Evolutionary conservation across 2,113 vertebrate genomes (phyloP).

Genomic region (Taxidea taxus): DNA sequence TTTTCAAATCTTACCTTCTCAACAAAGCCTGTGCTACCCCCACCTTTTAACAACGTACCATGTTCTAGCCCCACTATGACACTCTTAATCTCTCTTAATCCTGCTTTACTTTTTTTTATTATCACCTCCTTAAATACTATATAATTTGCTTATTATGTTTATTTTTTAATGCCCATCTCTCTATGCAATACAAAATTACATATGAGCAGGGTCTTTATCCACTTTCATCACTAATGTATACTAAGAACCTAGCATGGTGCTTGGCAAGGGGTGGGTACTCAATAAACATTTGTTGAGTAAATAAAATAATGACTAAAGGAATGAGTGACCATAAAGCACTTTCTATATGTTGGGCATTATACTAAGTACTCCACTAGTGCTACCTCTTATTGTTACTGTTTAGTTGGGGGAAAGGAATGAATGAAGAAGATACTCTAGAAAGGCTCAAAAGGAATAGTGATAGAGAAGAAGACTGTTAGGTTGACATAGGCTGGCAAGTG

Average conservation of each 20-base stretch:
- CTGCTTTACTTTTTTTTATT: neutral
- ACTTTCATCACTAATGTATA: neutral
- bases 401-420: neutral
- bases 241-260: neutral
- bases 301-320: neutral
- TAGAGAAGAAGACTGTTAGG: neutral
- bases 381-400: neutral
- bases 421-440: neutral
- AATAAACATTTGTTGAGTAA: neutral
- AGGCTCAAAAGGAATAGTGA: neutral
- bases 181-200: neutral
- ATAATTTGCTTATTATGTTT: neutral
- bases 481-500: neutral
- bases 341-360: neutral
- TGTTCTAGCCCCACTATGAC: fast-evolving
- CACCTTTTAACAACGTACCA: neutral
- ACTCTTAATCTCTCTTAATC: neutral
- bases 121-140: neutral
- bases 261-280: neutral
- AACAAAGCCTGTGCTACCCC: neutral
- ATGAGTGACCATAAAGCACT: neutral
- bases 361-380: neutral
- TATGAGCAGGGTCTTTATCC: neutral
- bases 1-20: neutral
- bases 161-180: neutral